phyloP scores from a whole-genome alignment of 2,797 vertebrate species.

The Rhadinocentrus ornatus region DNA sequence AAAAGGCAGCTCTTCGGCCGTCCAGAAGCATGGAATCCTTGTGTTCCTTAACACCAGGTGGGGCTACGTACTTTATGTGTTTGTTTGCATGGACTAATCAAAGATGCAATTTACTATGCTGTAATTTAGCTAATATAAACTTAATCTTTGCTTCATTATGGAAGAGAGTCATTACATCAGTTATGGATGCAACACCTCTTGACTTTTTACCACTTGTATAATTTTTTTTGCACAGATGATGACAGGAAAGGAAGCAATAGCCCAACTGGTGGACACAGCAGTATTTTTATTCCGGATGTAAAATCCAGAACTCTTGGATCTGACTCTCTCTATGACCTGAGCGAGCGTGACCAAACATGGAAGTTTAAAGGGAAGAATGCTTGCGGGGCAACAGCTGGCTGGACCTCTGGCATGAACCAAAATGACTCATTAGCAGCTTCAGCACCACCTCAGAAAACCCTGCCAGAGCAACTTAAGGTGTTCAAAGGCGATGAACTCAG shows the following conservation, averaged over 20 bases:
- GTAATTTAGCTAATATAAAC: neutral
- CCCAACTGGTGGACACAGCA: conserved; percentile 81
- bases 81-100: neutral
- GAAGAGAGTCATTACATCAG: neutral
- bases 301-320: conserved; percentile 89
- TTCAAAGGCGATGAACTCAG: conserved; percentile 89
- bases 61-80: conserved; percentile 29
- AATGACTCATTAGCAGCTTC: conserved; percentile 58
- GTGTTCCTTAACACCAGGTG: conserved; percentile 93
- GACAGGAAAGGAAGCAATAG: conserved; percentile 84
- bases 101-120: neutral
- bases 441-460: conserved; percentile 75
- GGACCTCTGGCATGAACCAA: conserved; percentile 64
- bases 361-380: conserved; percentile 85
- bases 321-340: conserved; percentile 88
- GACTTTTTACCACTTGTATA: conserved; percentile 14
- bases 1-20: conserved; percentile 92
- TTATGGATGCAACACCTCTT: neutral
- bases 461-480: conserved; percentile 95
- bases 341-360: conserved; percentile 87
- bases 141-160: neutral
- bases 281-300: conserved; percentile 85
- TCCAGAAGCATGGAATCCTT: conserved; percentile 99
- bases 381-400: conserved; percentile 82
- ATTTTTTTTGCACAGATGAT: conserved; percentile 78